Evolutionary conservation across 2,797 vertebrate genomes (phyloP).

Genomic region (Apogon hyalosoma): DNA sequence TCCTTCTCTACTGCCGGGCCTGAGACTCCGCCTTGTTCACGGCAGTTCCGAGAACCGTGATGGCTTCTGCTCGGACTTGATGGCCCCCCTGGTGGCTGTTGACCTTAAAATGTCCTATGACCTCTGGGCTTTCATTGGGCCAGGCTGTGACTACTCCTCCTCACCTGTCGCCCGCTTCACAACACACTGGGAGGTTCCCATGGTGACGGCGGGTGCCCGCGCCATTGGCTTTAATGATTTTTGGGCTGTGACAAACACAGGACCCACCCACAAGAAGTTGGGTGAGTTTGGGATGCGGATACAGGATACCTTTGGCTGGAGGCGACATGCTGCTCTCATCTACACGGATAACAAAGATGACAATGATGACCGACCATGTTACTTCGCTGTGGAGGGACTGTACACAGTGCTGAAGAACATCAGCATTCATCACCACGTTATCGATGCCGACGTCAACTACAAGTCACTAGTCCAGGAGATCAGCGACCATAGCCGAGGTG

Average conservation of each 20-base stretch:
- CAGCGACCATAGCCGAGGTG: slow-evolving; percentile 79
- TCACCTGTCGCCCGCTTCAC: slow-evolving; percentile 90
- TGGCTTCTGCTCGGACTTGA: slow-evolving; percentile 88
- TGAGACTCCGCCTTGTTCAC: slow-evolving; percentile 78
- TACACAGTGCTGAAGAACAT: slow-evolving; percentile 84
- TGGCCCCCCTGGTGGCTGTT: slow-evolving; percentile 88
- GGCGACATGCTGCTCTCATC: slow-evolving; percentile 80
- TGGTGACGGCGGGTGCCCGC: slow-evolving; percentile 88
- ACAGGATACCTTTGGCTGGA: slow-evolving; percentile 88
- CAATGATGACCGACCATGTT: slow-evolving; percentile 85
- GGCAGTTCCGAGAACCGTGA: slow-evolving; percentile 86
- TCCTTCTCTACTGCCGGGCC: slow-evolving; percentile 78
- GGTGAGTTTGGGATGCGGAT: slow-evolving; percentile 85
- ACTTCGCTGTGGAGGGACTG: slow-evolving; percentile 88
- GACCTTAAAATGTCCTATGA: slow-evolving; percentile 86
- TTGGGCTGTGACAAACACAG: slow-evolving; percentile 85
- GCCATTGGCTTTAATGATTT: slow-evolving; percentile 83
- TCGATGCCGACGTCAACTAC: slow-evolving; percentile 77
- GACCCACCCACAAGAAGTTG: slow-evolving; percentile 90
- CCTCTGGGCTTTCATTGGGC: slow-evolving; percentile 89
- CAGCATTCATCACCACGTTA: slow-evolving; percentile 71
- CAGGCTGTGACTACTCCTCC: slow-evolving; percentile 89
- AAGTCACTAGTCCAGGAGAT: slow-evolving; percentile 81
- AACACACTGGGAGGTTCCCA: slow-evolving; percentile 89
- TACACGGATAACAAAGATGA: slow-evolving; percentile 83